These are phyloP conservation scores for Euborellia annulipes DNA, from an alignment of 1,140 invertebrate genomes.

Conservation along the genomic window DNA sequence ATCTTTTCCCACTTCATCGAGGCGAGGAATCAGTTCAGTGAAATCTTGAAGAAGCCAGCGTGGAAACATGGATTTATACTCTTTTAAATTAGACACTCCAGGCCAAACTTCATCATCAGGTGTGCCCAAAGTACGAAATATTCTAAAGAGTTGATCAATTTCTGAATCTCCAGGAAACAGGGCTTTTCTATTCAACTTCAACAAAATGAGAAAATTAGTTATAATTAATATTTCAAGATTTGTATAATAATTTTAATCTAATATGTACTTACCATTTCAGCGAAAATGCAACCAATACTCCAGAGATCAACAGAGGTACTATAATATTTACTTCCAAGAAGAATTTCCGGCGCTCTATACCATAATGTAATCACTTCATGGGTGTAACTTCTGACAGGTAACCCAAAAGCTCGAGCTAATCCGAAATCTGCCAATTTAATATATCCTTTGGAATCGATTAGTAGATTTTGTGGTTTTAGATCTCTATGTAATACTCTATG, in stretches of 20 bases:
- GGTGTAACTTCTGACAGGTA: slow-evolving; percentile 73
- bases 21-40: slow-evolving; percentile 33
- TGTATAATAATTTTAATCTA: slow-evolving; percentile 33
- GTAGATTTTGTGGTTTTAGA: slow-evolving; percentile 82
- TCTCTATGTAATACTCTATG: slow-evolving; percentile 76
- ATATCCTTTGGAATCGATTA: slow-evolving; percentile 57
- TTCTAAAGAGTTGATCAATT: slow-evolving; percentile 88
- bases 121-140: slow-evolving; percentile 81
- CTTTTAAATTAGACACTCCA: slow-evolving; percentile 64
- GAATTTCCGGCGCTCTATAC: slow-evolving; percentile 91
- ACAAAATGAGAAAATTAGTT: slow-evolving; percentile 6
- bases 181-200: slow-evolving; percentile 57
- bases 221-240: slow-evolving; percentile 74
- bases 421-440: slow-evolving; percentile 90
- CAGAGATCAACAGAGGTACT: slow-evolving; percentile 84
- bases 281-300: slow-evolving; percentile 91
- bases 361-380: slow-evolving; percentile 93
- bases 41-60: slow-evolving; percentile 55
- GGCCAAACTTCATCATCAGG: slow-evolving; percentile 73
- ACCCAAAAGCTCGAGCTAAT: slow-evolving; percentile 61
- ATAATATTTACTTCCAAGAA: slow-evolving; percentile 81
- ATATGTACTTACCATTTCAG: slow-evolving; percentile 62
- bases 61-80: slow-evolving; percentile 81
- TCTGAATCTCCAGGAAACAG: slow-evolving; percentile 93
- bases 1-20: slow-evolving; percentile 43